Evolutionary conservation across 64 coral and sea anemone genomes (phyloP).

Genomic region (Stylophora pistillata): DNA sequence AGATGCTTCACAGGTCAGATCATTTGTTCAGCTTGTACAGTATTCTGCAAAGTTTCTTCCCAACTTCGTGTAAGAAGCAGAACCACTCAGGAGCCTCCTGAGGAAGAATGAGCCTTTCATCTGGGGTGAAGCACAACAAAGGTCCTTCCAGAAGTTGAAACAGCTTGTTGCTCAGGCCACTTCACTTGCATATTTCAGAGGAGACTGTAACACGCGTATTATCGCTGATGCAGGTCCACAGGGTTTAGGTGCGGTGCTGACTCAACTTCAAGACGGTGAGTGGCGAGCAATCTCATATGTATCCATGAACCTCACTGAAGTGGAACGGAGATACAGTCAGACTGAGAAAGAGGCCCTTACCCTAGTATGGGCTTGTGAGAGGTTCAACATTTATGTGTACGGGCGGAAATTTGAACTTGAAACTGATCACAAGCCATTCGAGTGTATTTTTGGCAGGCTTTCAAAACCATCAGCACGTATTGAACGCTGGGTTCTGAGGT

Average conservation of each 20-base stretch:
- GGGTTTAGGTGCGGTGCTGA: not conserved
- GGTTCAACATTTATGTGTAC: too few species aligned
- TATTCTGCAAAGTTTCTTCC: conserved; percentile 51
- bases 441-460: conserved; percentile 47
- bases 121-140: not conserved
- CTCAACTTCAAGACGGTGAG: conserved; percentile 18
- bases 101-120: conserved; percentile 34
- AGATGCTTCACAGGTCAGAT: conserved; percentile 18
- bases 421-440: conserved; percentile 63
- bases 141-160: conserved; percentile 31
- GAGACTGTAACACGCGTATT: conserved; percentile 44
- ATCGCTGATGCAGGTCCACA: conserved; percentile 31
- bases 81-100: conserved; percentile 12
- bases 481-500: conserved; percentile 47
- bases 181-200: conserved; percentile 40
- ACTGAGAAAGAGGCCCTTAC: conserved; percentile 30
- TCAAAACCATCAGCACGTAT: conserved; percentile 18
- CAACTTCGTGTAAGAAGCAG: conserved; percentile 15
- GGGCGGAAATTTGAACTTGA: conserved; percentile 42
- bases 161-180: conserved; percentile 10
- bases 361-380: conserved; percentile 1
- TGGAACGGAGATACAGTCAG: not conserved
- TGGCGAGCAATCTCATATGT: conserved; percentile 4
- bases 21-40: conserved; percentile 54
- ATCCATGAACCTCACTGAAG: conserved; percentile 4